These are phyloP conservation scores for Tragelaphus eurycerus DNA, from an alignment of 2,797 vertebrate species.

Conservation along the genomic window DNA sequence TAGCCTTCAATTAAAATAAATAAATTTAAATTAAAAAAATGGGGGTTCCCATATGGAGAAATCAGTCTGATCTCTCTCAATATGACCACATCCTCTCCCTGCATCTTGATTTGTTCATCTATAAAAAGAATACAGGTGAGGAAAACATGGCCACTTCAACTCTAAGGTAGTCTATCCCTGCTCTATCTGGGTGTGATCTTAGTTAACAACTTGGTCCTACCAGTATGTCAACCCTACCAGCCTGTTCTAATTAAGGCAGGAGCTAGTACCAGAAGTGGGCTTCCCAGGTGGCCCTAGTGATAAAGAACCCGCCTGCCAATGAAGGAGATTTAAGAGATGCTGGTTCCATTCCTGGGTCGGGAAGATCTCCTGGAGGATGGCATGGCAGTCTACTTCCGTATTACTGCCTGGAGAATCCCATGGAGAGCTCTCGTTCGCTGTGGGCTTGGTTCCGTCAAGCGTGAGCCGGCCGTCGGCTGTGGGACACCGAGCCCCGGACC, in stretches of 20 bases:
- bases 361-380: neutral
- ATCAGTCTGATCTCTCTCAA: neutral
- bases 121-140: neutral
- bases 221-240: neutral
- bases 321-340: neutral
- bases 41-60: neutral
- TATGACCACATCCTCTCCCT: neutral
- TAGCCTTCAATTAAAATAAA: no score
- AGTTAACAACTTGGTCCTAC: neutral
- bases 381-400: neutral
- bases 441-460: neutral
- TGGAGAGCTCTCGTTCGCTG: neutral
- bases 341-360: neutral
- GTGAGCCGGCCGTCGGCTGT: accelerated
- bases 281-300: neutral
- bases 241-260: neutral
- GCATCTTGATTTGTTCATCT: neutral
- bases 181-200: neutral
- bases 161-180: neutral
- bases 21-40: neutral
- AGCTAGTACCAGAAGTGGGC: neutral
- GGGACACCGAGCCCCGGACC: no score
- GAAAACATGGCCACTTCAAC: neutral
- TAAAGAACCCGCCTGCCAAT: neutral
- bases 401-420: neutral